Evolutionary conservation across 1,140 invertebrate genomes (phyloP).

Genomic region (Zaprionus ghesquierei): DNA sequence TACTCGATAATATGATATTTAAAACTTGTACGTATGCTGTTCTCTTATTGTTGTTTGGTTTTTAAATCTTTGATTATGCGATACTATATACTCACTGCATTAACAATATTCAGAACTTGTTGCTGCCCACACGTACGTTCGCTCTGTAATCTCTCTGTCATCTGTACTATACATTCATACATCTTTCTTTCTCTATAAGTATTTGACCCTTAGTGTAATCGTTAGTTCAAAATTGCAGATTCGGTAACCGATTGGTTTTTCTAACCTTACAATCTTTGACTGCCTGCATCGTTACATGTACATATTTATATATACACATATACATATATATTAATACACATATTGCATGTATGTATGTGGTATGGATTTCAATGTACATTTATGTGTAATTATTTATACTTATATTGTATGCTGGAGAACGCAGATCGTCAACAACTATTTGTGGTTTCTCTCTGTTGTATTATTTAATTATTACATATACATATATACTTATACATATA

Average conservation of each 20-base stretch:
- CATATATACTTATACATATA: conserved; percentile 3
- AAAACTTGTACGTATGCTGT: conserved; percentile 38
- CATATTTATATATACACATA: background rate
- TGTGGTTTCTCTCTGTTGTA: background rate
- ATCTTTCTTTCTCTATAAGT: background rate
- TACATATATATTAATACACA: background rate
- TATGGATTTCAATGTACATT: conserved; percentile 15
- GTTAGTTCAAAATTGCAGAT: conserved; percentile 30
- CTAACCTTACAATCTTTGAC: conserved; percentile 4
- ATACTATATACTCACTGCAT: conserved; percentile 27
- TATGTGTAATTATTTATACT: background rate
- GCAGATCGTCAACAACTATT: conserved; percentile 3
- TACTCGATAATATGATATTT: conserved; percentile 32
- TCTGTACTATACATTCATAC: conserved; percentile 10
- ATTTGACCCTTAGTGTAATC: conserved; percentile 25
- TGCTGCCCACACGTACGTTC: conserved; percentile 17
- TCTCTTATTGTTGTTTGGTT: conserved; percentile 7
- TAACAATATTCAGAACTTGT: conserved; percentile 44
- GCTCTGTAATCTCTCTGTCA: conserved; percentile 1
- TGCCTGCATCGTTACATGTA: background rate
- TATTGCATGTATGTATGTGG: background rate
- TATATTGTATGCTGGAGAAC: conserved; percentile 8
- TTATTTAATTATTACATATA: background rate
- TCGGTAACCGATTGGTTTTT: conserved; percentile 2
- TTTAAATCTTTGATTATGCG: conserved; percentile 44